Base-by-base conservation (phyloP, 2,797 vertebrate genomes). In the Luscinia megarhynchos region DNA sequence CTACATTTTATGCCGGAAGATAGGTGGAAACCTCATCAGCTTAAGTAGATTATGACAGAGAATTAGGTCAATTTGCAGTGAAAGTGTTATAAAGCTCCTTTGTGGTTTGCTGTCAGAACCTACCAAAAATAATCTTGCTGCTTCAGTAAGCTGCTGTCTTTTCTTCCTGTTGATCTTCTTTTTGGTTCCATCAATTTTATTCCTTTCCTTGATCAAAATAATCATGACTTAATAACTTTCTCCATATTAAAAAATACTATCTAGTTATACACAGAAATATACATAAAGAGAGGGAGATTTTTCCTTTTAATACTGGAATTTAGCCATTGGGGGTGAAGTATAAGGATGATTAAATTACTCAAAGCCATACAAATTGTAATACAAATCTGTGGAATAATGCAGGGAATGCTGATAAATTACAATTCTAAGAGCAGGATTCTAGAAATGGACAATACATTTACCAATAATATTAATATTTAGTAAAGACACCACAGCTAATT, bases 21-120 rank as follows among this genome's bases (percentile, higher is more conserved):
- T 62, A 89, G 73, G 54, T 62, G 54, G 50, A 94, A 96, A 86
- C 61, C 22, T 75, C 2, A 0, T 84, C 84, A 84, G 14, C 29
- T 34, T 91, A 86, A 92, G 45, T 50, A 89, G 70, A 89, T 90
- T 92, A 77, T 76, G 75, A 45, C 38, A 83, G 45, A 80, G 64
- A 95, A 95, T 85, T 93, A 92, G 92, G 78, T 87, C 87, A 90
- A 75, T 78, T 89, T 92, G 27, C 43, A 94, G 54, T 46, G 64
- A 90, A 93, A 94, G 50, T 89, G 68, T 55, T 61, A 77, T 36
- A 74, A 90, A 92, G 41, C 34, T 84, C 32, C 36, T 90, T 69
- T 73, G 57, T 90, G 72, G 46, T 74, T 48, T 78, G 20, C 43
- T 93, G 36, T 84, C 64, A 79, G 48, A 93, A 70, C 10, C 10